Conservation (phyloP, 2,113 vertebrate genomes). For the Fulica atra region DNA sequence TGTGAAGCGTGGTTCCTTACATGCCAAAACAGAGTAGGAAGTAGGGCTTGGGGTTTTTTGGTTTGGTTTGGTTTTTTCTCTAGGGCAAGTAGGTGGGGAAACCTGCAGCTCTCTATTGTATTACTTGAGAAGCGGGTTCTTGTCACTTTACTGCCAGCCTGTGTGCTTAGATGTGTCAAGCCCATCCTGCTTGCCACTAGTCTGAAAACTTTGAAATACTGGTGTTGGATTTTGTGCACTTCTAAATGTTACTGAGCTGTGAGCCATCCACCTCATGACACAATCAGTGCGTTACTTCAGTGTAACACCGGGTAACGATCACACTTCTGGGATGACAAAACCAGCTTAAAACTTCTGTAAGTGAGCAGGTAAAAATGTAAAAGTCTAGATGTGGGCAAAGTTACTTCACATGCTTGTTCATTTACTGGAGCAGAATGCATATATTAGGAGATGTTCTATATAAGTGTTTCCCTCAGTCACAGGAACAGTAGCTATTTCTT, state of each 20-base stretch:
- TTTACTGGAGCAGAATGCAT: constrained; percentile 67
- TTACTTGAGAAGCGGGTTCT: constrained; percentile 36
- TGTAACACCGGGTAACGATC: not conserved
- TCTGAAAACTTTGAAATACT: constrained; percentile 41
- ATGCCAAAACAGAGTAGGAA: constrained; percentile 24
- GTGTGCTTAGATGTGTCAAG: constrained; percentile 51
- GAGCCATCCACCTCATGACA: constrained; percentile 57
- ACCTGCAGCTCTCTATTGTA: constrained; percentile 57
- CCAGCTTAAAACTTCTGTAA: constrained; percentile 50
- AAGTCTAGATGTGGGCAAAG: constrained; percentile 27
- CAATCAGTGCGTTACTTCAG: constrained; percentile 54
- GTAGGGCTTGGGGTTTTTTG: not conserved
- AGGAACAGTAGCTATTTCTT: constrained; percentile 73
- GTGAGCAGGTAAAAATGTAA: constrained; percentile 70
- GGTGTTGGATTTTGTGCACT: constrained; percentile 46
- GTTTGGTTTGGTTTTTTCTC: not conserved
- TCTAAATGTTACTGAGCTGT: constrained; percentile 39
- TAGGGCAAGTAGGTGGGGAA: not conserved
- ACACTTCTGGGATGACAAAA: not conserved
- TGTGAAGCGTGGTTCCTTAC: constrained; percentile 52
- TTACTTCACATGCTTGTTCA: constrained; percentile 16
- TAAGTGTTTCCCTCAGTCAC: constrained; percentile 53
- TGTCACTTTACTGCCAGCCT: constrained; percentile 36
- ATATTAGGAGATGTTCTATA: constrained; percentile 56
- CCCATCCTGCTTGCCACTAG: constrained; percentile 35